These are phyloP conservation scores for Petrolisthes manimaculis DNA, from an alignment of 2,888 invertebrate species.

Conservation along the genomic window DNA sequence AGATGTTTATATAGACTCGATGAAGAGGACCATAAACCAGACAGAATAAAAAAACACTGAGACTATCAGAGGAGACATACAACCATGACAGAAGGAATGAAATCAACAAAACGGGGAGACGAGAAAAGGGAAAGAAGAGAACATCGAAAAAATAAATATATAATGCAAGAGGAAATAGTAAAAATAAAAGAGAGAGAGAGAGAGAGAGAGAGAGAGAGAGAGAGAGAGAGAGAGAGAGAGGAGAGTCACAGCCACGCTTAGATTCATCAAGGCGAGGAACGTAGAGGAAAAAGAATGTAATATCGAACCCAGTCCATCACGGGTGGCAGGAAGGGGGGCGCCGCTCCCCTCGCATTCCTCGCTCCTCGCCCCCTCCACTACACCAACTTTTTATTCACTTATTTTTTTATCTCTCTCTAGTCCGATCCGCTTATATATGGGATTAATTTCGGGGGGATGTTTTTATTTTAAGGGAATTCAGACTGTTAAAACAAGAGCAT, in stretches of 20 bases:
- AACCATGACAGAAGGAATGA: background rate
- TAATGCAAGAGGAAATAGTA: background rate
- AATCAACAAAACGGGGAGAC: no score
- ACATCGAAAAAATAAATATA: background rate
- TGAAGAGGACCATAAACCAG: background rate
- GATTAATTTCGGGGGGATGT: background rate
- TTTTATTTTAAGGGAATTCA: no score
- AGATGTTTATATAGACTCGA: background rate
- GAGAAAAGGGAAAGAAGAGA: background rate
- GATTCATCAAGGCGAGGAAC: constrained; percentile 46
- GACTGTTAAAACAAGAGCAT: no score
- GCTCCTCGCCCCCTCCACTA: background rate
- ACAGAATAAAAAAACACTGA: background rate
- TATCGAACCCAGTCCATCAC: constrained; percentile 46
- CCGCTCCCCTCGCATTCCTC: constrained; percentile 15
- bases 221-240: constrained; percentile 25
- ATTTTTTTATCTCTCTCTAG: constrained; percentile 11
- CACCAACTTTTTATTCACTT: constrained; percentile 20
- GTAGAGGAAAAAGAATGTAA: constrained; percentile 49
- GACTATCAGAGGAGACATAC: background rate
- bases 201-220: constrained; percentile 22
- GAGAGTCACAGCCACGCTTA: background rate
- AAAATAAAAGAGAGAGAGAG: background rate
- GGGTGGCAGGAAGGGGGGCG: constrained; percentile 5
- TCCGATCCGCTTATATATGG: constrained; percentile 24